Evolutionary conservation across 2,888 invertebrate species (phyloP).

Genomic region (Pyrochroa serraticornis): DNA sequence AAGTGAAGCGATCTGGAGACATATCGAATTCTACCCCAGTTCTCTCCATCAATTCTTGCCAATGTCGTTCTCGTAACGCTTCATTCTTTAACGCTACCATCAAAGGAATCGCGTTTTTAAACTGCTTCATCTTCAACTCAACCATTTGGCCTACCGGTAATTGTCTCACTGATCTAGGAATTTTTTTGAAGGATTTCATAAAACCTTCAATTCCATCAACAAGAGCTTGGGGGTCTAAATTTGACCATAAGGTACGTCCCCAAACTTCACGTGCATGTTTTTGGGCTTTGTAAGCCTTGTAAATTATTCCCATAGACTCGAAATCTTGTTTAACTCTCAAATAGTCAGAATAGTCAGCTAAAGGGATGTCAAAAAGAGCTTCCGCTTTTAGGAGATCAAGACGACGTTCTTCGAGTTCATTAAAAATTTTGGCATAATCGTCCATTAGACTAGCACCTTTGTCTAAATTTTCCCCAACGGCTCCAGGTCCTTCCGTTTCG

Average conservation of each 20-base stretch:
- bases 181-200: slow-evolving; percentile 76
- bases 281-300: slow-evolving; percentile 79
- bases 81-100: slow-evolving; percentile 92
- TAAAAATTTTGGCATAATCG: slow-evolving; percentile 70
- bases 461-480: slow-evolving; percentile 80
- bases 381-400: slow-evolving; percentile 74
- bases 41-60: slow-evolving; percentile 86
- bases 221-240: slow-evolving; percentile 83
- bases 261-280: slow-evolving; percentile 78
- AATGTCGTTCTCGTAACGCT: slow-evolving; percentile 87
- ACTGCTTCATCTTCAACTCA: slow-evolving; percentile 86
- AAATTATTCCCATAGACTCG: slow-evolving; percentile 72
- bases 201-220: slow-evolving; percentile 86
- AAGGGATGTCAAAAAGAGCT: slow-evolving; percentile 84
- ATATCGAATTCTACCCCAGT: slow-evolving; percentile 86
- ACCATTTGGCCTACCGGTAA: slow-evolving; percentile 71
- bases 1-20: slow-evolving; percentile 81
- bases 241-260: slow-evolving; percentile 87
- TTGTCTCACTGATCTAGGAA: slow-evolving; percentile 68
- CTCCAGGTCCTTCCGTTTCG: slow-evolving; percentile 77
- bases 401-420: slow-evolving; percentile 70
- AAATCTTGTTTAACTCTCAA: slow-evolving; percentile 68
- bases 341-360: slow-evolving; percentile 83
- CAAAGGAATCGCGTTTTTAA: slow-evolving; percentile 83
- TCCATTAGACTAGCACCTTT: slow-evolving; percentile 73